A percentile compares a stretch with the other conserved stretches of the same genome.
Conservation (phyloP, 2,888 invertebrate genomes). For the Cabera pusaria region DNA sequence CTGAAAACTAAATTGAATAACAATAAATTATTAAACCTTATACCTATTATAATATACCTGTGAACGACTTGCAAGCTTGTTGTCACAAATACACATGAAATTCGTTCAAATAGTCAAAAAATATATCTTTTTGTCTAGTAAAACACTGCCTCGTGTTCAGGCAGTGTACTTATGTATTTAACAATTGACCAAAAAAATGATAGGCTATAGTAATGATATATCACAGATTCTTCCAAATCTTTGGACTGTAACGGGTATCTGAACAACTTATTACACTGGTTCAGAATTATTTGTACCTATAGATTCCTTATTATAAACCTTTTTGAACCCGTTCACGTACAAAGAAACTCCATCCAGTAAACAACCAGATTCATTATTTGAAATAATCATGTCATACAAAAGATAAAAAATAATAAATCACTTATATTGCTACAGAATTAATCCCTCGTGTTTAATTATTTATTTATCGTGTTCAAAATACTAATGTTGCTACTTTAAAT, state of each 20-base stretch:
- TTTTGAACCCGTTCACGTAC: constrained; percentile 74
- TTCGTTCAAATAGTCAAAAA: constrained; percentile 83
- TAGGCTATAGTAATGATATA: constrained; percentile 79
- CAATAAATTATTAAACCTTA: constrained; percentile 83
- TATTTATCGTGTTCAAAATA: constrained; percentile 67
- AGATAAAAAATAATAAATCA: constrained; percentile 67
- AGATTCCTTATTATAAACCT: constrained; percentile 57
- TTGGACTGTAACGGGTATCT: constrained; percentile 81
- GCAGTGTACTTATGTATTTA: constrained; percentile 76
- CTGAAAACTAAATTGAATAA: constrained; percentile 81
- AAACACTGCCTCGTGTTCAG: constrained; percentile 61
- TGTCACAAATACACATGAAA: constrained; percentile 72
- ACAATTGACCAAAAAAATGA: constrained; percentile 84
- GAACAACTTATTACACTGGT: constrained; percentile 53
- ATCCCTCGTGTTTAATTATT: constrained; percentile 59
- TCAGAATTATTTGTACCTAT: constrained; percentile 72
- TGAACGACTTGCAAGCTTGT: constrained; percentile 76
- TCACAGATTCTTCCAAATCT: constrained; percentile 83
- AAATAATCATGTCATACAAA: constrained; percentile 66
- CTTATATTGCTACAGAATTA: constrained; percentile 74
- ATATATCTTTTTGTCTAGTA: constrained; percentile 79
- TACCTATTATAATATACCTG: constrained; percentile 78
- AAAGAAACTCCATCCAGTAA: constrained; percentile 75
- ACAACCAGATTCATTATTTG: constrained; percentile 70
- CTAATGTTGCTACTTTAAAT: constrained; percentile 74